Percentiles rank a stretch among this genome's conserved stretches.
These are phyloP conservation scores for Tanytarsus gracilentus DNA, from an alignment of 2,888 invertebrate genomes.

Conservation along the genomic window DNA sequence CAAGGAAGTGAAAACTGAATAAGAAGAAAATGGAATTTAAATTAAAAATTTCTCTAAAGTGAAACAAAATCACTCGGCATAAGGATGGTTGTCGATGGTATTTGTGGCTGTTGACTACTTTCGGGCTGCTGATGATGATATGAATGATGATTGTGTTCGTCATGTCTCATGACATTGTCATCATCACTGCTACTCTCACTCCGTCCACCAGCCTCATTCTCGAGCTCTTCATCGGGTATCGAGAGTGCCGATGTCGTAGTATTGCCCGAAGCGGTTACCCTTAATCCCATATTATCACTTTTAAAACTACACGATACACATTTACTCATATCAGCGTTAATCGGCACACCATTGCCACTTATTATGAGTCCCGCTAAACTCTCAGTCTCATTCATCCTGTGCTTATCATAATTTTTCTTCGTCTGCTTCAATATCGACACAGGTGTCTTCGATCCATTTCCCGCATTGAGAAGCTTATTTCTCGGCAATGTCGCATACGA, in stretches of 20 bases:
- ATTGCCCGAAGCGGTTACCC: conserved; percentile 81
- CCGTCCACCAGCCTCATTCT: conserved; percentile 17
- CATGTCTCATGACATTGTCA: too few relatives aligned
- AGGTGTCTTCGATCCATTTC: conserved; percentile 32
- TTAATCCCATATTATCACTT: conserved; percentile 84
- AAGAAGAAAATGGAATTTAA: conserved; percentile 6
- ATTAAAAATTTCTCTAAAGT: conserved; percentile 33
- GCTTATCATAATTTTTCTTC: conserved; percentile 34
- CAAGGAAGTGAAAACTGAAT: neutral
- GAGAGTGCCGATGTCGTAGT: conserved; percentile 59
- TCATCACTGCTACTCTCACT: too few relatives aligned
- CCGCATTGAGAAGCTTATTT: conserved; percentile 35
- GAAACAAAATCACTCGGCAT: conserved; percentile 41
- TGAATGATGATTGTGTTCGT: conserved; percentile 32
- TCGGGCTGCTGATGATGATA: conserved; percentile 32
- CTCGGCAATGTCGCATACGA: conserved; percentile 47
- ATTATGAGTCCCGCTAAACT: conserved; percentile 14
- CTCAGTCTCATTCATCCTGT: conserved; percentile 26
- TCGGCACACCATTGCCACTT: conserved; percentile 16
- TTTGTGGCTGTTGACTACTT: conserved; percentile 31
- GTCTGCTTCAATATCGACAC: conserved; percentile 42
- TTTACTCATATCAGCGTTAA: conserved; percentile 22
- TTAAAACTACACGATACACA: conserved; percentile 38
- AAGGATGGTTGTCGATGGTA: conserved; percentile 32
- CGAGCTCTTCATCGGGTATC: conserved; percentile 54